phyloP scores from a whole-genome alignment of 2,888 invertebrate species.

The Lathronympha strigana region DNA sequence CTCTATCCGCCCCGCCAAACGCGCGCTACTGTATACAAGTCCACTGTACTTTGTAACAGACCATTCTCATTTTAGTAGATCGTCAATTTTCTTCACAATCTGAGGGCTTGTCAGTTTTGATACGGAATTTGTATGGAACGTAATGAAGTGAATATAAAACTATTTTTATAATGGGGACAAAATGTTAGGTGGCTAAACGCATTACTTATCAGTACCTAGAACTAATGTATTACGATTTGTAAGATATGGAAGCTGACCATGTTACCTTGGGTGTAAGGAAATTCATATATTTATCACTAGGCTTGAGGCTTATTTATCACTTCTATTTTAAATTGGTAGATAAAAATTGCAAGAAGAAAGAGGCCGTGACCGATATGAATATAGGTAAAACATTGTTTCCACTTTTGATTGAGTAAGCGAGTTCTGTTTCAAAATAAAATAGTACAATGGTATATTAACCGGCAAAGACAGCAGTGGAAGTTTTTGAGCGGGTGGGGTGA shows the following conservation, averaged over 20 bases:
- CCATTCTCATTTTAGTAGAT: neutral
- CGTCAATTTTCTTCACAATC: slow-evolving; percentile 25
- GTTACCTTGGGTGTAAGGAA: slow-evolving; percentile 36
- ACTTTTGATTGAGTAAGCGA: no score
- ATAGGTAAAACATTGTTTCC: no score
- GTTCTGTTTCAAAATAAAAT: no score
- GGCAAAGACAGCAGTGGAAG: no score
- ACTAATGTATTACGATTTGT: slow-evolving; percentile 35
- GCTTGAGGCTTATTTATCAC: slow-evolving; percentile 19
- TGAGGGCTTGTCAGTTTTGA: slow-evolving; percentile 59
- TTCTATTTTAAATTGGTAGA: no score
- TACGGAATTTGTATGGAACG: slow-evolving; percentile 65
- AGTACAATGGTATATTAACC: no score
- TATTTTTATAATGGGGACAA: slow-evolving; percentile 74
- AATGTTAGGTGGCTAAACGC: slow-evolving; percentile 78
- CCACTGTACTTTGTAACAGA: neutral
- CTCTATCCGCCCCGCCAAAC: no score
- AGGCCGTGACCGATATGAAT: no score
- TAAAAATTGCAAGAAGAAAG: no score
- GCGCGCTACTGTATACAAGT: no score
- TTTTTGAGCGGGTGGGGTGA: no score
- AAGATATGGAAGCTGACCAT: slow-evolving; percentile 29
- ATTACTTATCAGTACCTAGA: slow-evolving; percentile 50
- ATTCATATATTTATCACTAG: slow-evolving; percentile 19
- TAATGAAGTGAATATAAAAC: slow-evolving; percentile 57